A percentile compares a stretch with the other conserved stretches of the same genome.
phyloP scores from a whole-genome alignment of 2,797 vertebrate genomes.

The Hypotaenidia philippensis region DNA sequence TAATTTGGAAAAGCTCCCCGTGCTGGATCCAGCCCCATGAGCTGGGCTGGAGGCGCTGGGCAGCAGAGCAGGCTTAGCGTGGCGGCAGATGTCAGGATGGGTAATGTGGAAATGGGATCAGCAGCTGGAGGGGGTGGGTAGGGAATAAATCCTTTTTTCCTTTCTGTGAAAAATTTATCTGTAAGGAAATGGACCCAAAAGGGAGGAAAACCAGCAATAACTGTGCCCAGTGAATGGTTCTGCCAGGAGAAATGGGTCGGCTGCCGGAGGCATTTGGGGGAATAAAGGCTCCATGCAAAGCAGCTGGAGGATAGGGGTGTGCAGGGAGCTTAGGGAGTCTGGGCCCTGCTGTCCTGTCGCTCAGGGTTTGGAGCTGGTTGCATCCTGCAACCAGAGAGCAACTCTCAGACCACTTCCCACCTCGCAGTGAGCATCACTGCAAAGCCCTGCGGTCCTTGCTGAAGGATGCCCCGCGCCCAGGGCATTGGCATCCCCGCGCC shows the following conservation, averaged over 20 bases:
- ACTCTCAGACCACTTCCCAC: neutral
- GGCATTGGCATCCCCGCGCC: neutral
- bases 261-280: neutral
- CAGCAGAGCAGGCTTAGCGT: neutral
- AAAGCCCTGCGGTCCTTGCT: fast-evolving
- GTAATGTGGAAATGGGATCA: neutral
- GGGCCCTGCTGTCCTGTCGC: fast-evolving
- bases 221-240: neutral
- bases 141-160: neutral
- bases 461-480: neutral
- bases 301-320: neutral
- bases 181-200: neutral
- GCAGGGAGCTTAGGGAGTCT: neutral
- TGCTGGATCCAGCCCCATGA: fast-evolving
- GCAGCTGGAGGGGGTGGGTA: neutral
- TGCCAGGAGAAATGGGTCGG: neutral
- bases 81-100: fast-evolving
- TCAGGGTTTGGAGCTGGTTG: neutral
- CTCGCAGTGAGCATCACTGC: neutral
- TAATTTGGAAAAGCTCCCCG: fast-evolving
- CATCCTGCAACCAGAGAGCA: neutral
- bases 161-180: neutral
- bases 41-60: neutral
- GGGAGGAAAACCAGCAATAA: neutral
- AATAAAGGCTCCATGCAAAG: fast-evolving